Evolutionary conservation across 2,113 vertebrate species (phyloP).

Genomic region (Nanger granti): DNA sequence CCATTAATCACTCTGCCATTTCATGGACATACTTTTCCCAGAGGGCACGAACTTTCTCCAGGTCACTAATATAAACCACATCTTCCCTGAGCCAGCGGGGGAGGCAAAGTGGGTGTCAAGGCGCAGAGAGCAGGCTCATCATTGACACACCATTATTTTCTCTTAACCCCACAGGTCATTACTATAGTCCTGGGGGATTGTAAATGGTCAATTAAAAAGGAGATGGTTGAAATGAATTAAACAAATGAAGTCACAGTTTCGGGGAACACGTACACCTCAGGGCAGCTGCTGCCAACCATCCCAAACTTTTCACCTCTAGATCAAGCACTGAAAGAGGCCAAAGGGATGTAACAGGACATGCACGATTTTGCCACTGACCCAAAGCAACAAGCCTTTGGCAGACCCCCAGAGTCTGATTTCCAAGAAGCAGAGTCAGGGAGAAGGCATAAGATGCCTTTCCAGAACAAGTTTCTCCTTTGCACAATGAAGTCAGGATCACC

Average conservation of each 20-base stretch:
- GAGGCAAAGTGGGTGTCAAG: slow-evolving; percentile 46
- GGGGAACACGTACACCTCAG: neutral
- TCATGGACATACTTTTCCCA: slow-evolving; percentile 77
- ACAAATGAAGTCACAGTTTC: slow-evolving; percentile 28
- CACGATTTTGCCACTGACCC: slow-evolving; percentile 11
- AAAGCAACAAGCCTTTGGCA: neutral
- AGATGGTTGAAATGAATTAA: slow-evolving; percentile 42
- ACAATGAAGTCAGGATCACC: neutral
- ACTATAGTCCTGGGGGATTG: slow-evolving; percentile 60
- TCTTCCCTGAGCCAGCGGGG: slow-evolving; percentile 68
- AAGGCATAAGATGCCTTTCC: neutral
- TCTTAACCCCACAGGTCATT: slow-evolving; percentile 66
- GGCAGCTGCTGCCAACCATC: neutral
- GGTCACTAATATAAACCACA: slow-evolving; percentile 88
- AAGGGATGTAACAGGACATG: neutral
- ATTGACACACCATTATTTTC: slow-evolving; percentile 66
- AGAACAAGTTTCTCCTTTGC: neutral
- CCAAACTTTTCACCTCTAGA: neutral
- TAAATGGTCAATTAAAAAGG: slow-evolving; percentile 63
- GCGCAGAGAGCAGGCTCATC: slow-evolving; percentile 71
- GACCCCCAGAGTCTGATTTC: neutral
- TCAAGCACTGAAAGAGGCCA: neutral
- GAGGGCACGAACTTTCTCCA: slow-evolving; percentile 84
- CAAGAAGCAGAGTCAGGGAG: neutral
- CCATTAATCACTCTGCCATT: slow-evolving; percentile 86